A percentile compares a stretch with the other conserved stretches of the same genome.
Evolutionary conservation across 2,797 vertebrate species (phyloP).

Genomic region (Premnoplex brunnescens): DNA sequence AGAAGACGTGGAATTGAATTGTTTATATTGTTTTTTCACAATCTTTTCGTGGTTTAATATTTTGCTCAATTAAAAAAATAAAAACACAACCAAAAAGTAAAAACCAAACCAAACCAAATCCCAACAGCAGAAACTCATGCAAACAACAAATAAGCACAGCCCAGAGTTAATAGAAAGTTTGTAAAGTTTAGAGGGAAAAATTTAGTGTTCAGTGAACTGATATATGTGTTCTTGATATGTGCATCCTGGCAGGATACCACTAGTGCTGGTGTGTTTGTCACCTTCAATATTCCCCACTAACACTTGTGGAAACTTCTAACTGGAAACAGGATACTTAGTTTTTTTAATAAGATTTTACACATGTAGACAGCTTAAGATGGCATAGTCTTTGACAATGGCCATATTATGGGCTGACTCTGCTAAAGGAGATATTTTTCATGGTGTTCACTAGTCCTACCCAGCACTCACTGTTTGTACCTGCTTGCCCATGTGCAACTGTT

Average conservation of each 20-base stretch:
- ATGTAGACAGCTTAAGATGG: background rate
- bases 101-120: background rate
- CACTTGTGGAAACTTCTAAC: background rate
- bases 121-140: background rate
- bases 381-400: rapidly evolving
- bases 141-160: background rate
- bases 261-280: background rate
- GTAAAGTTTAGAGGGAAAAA: background rate
- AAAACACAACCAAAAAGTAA: background rate
- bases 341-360: background rate
- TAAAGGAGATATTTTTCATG: background rate
- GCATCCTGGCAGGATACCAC: background rate
- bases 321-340: background rate
- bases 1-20: background rate
- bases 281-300: background rate
- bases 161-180: background rate
- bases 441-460: background rate
- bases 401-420: background rate
- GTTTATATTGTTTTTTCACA: background rate
- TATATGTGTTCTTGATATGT: background rate
- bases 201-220: background rate
- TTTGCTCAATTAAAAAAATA: background rate
- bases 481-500: background rate
- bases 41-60: background rate
- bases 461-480: background rate